Percentiles rank a stretch among this genome's conserved stretches.
Conservation (phyloP, 30 jellyfish, hydroid and myxozoan species). For the Cassiopea xamachana region DNA sequence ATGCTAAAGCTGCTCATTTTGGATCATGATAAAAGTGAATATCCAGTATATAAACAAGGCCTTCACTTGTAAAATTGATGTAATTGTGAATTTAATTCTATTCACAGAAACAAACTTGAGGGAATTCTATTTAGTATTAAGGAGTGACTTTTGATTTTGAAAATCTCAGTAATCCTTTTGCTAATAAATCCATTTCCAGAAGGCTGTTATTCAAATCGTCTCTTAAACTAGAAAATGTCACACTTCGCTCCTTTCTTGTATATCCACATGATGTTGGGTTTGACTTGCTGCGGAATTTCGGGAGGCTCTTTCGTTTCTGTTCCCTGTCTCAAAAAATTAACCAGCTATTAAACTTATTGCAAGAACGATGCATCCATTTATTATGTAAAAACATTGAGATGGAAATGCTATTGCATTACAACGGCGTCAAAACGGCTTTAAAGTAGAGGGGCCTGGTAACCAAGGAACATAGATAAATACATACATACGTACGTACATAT, state of each 20-base stretch:
- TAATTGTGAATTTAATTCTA: too few species aligned
- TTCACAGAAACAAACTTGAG: too few species aligned
- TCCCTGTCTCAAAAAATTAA: constrained; percentile 11
- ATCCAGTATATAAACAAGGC: too few species aligned
- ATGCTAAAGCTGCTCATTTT: too few species aligned
- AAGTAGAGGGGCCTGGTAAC: background rate
- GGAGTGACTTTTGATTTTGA: constrained; percentile 13
- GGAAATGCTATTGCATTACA: background rate
- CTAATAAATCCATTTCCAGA: constrained; percentile 41
- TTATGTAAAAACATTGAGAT: background rate
- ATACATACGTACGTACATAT: background rate
- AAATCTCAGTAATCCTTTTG: constrained; percentile 38
- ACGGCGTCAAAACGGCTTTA: background rate
- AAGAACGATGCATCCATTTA: background rate
- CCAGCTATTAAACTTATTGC: too few species aligned
- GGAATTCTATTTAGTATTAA: background rate
- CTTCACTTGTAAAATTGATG: too few species aligned
- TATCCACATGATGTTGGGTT: constrained; percentile 21
- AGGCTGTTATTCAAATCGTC: constrained; percentile 38
- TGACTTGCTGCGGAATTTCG: constrained; percentile 54
- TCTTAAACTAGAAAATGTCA: constrained; percentile 40
- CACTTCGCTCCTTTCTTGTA: background rate
- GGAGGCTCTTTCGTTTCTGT: constrained; percentile 11
- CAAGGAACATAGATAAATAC: background rate
- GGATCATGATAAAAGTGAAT: too few species aligned